Percentiles rank a stretch among this genome's conserved stretches.
phyloP scores from a whole-genome alignment of 2,113 vertebrate species.

The Acinonyx jubatus region DNA sequence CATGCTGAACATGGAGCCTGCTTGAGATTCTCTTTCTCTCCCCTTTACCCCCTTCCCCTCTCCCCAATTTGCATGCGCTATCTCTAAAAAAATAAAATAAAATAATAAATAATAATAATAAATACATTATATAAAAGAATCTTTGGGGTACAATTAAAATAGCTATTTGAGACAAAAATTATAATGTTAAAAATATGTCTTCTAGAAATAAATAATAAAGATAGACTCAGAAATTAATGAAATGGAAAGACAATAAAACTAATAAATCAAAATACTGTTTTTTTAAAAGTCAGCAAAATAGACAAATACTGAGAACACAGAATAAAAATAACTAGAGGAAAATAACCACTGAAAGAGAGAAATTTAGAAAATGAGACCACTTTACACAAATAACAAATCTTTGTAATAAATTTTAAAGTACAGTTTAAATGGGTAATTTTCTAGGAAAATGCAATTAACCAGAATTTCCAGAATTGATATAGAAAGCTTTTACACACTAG shows the following conservation, averaged over 20 bases:
- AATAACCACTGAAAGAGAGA: background rate
- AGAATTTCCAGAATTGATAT: background rate
- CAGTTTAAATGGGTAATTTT: background rate
- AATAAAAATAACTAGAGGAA: background rate
- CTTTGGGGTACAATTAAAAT: background rate
- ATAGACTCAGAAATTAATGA: background rate
- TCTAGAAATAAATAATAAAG: background rate
- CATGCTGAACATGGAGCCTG: too few species aligned
- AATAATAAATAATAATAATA: background rate
- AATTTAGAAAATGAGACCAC: background rate
- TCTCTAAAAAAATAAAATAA: too few species aligned
- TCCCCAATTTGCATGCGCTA: too few species aligned
- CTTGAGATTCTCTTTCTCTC: too few species aligned
- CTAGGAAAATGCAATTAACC: background rate
- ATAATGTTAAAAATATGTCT: background rate
- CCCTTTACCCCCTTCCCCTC: too few species aligned
- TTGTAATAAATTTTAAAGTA: background rate
- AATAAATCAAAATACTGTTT: background rate
- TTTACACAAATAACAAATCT: background rate
- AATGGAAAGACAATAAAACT: background rate
- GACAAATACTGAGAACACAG: background rate
- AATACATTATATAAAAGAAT: background rate
- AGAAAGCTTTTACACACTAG: background rate
- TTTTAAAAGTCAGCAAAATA: background rate
- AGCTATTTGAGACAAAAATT: background rate